Evolutionary conservation across 2,797 vertebrate species (phyloP), one percentile per base, ranked within the genome.

Genomic region (Notolabrus celidotus): DNA sequence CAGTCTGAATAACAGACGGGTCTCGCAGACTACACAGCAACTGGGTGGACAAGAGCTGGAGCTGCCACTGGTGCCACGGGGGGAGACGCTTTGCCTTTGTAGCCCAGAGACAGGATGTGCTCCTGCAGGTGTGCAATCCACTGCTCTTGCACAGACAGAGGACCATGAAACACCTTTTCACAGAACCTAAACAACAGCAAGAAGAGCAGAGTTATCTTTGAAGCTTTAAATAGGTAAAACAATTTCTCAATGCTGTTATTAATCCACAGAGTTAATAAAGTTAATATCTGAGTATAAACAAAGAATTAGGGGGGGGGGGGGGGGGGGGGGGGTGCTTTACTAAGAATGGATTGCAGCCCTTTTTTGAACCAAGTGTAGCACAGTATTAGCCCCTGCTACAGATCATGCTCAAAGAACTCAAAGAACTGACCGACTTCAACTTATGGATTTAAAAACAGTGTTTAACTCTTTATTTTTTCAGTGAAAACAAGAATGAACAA

Each of bases 91-190:
- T 97, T 96, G 84, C 91, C 91, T 73, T 96, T 96, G 86, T 96
- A 97, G 82, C 96, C 97, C 88, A 97, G 95, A 16, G 96, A 95
- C 87, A 97, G 91, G 89, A 99, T 99, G 92, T 99, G 97, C 78
- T 96, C 95, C 84, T 97, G 97, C 61, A 98, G 93, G 80, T 99
- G 97, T 45, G 94, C 88, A 54, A 99, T 96, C 97, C 97, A 99
- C 72, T 96, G 94, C 80, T 96, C 96, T 74, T 99, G 97, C 58
- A 99, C 94, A 3, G 97, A 97, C 71, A 96, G 93, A 5, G 97
- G 97, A 0, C 97, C 97, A 0, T 95, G 95, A 86, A 99, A 99
- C 71, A 97, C 96, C 88, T 96, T 94, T 61, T 98, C 97, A 77
- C 97, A 99, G 88, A 99, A 99, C 93, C 97, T 99, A 83, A 16